A percentile compares a stretch with the other conserved stretches of the same genome.
Evolutionary conservation across 2,888 invertebrate species (phyloP).

Genomic region (Troides oblongomaculatus): DNA sequence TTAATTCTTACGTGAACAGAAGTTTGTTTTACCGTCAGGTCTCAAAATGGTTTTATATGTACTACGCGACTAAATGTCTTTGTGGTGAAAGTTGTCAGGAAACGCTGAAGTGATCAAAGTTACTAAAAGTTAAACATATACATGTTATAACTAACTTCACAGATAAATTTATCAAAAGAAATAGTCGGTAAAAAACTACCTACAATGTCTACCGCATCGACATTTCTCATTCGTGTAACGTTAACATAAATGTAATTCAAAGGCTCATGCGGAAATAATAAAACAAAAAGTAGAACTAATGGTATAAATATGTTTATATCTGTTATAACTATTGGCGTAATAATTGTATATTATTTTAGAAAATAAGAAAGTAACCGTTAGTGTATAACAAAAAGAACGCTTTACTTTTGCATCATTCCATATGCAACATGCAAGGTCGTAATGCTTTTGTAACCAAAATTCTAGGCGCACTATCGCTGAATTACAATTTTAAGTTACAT

Average conservation of each 20-base stretch:
- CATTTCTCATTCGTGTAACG: not conserved
- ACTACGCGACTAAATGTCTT: too few species aligned
- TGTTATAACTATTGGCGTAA: not conserved
- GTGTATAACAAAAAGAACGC: not conserved
- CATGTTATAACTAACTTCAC: too few species aligned
- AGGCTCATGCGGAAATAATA: constrained; percentile 16
- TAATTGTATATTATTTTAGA: not conserved
- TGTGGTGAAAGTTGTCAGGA: too few species aligned
- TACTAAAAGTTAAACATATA: too few species aligned
- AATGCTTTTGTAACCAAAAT: constrained; percentile 2
- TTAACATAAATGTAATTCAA: constrained; percentile 9
- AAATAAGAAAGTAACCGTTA: not conserved
- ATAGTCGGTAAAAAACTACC: too few species aligned
- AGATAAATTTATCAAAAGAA: too few species aligned
- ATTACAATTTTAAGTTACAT: constrained; percentile 4
- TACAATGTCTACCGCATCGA: too few species aligned
- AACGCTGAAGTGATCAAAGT: too few species aligned
- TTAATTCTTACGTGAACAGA: too few species aligned
- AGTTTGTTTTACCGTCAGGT: too few species aligned
- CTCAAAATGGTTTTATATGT: too few species aligned
- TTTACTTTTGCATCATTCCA: not conserved
- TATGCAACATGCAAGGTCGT: constrained; percentile 6
- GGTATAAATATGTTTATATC: constrained; percentile 15
- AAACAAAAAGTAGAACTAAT: constrained; percentile 19
- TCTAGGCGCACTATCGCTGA: not conserved